Base-by-base conservation (phyloP, 2,888 invertebrate species). In the Apamea crenata region DNA sequence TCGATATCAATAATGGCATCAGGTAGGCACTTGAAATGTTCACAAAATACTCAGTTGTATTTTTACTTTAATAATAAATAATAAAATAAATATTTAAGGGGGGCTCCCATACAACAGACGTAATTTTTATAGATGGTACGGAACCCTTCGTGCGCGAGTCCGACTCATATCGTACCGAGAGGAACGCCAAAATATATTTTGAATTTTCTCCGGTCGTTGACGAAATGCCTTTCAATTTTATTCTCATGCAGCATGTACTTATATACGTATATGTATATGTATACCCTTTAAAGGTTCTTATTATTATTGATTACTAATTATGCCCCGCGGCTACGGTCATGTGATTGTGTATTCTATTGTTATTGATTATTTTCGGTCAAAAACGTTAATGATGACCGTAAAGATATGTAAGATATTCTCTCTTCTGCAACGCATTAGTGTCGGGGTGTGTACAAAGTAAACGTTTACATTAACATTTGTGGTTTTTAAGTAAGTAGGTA, bases 191-290 rank as follows among this genome's bases (percentile, higher is more conserved):
- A 21, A 16, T 4, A 40, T 29, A 12, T 47, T 69, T 83, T 36
- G 47, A 36, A 56, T 59, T 84, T 65, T 70, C 36, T 66, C 29
- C 61, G 82, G 70, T 71, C 16, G 14, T 71, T 82, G 53, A 56
- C 36, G 8, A 65, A 85, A 83, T 83, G 82, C 67, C 68, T 72
- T 10, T 29, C 4, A 29, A 72, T 68, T n/a, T n/a, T n/a, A n/a
- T n/a, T 85, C 74, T 75, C 82, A 86, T 75, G 65, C 36, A 25
- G 14, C 21, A 25, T n/a, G n/a, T 73, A 36, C 18, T 16, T 63
- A 16, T 16, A 53, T 29, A 59, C 1, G 3, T 32, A 50, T 36
- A 36, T 63, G 21, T 16, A 53, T 29, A 59, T 1, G 3, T 32
- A 50, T 36, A 36, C 36, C 36, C 7, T 25, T 70, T 59, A 53